A percentile compares a stretch with the other conserved stretches of the same genome.
Conservation (phyloP, 2,888 invertebrate species). For the Germaria angustata region DNA sequence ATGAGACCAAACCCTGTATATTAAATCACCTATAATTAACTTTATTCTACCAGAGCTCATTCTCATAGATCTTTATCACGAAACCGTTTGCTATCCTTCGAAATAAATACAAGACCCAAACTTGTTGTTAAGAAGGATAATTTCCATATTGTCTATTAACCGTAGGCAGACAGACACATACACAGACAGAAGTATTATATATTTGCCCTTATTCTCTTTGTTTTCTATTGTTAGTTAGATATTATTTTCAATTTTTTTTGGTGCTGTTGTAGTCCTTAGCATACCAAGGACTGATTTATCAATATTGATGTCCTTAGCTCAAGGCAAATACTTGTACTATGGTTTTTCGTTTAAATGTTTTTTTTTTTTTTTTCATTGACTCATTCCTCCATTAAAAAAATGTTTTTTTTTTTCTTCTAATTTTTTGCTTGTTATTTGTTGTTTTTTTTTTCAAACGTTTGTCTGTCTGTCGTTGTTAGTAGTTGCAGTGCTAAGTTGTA, state of each 20-base stretch:
- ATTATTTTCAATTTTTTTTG: constrained; percentile 9
- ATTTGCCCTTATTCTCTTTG: neutral
- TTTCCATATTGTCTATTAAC: constrained; percentile 21
- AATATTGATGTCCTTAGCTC: constrained; percentile 66
- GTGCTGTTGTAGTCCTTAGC: neutral
- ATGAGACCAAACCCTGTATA: neutral
- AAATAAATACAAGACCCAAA: neutral
- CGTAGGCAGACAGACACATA: neutral
- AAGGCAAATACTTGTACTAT: constrained; percentile 65
- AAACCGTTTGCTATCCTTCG: neutral
- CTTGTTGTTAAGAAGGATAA: neutral
- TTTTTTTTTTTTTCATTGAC: neutral
- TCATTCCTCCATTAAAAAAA: constrained; percentile 4
- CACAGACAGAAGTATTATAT: neutral
- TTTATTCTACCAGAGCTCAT: neutral
- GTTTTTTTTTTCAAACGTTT: neutral
- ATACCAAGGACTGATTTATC: constrained; percentile 65
- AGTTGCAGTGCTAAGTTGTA: neutral
- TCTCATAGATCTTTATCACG: constrained; percentile 19
- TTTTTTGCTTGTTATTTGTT: constrained; percentile 25
- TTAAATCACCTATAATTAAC: neutral
- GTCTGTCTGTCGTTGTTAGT: neutral
- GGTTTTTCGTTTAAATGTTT: constrained; percentile 37
- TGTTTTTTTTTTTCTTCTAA: neutral
- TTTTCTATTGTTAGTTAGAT: constrained; percentile 1